Evolutionary conservation across 2,113 vertebrate species (phyloP).

Genomic region (Casuarius casuarius): DNA sequence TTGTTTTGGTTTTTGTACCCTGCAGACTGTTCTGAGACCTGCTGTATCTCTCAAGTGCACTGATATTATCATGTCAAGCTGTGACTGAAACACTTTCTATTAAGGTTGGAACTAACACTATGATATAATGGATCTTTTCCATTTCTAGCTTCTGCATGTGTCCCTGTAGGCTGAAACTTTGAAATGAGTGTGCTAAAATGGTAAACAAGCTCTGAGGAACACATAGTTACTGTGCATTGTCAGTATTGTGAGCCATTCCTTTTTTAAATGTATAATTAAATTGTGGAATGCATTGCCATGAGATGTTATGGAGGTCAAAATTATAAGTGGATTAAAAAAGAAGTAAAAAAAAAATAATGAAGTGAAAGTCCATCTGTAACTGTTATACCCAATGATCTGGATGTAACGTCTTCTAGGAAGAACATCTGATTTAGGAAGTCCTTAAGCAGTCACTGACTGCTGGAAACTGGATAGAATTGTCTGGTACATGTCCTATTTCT

Average conservation of each 20-base stretch:
- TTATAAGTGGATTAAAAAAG: background rate
- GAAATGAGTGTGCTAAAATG: background rate
- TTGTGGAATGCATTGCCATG: background rate
- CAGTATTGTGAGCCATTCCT: background rate
- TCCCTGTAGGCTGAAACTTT: slow-evolving; percentile 7
- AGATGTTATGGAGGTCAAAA: background rate
- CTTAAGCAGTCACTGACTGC: background rate
- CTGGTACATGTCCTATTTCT: background rate
- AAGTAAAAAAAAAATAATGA: background rate
- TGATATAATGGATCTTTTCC: background rate
- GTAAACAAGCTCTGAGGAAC: background rate
- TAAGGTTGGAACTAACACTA: slow-evolving; percentile 6
- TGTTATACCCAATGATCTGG: background rate
- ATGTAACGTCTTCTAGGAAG: background rate
- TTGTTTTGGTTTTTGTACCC: slow-evolving; percentile 65
- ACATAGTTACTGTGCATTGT: background rate
- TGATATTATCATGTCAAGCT: slow-evolving; percentile 65
- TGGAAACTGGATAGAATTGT: background rate
- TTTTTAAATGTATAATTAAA: background rate
- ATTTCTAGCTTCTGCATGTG: background rate
- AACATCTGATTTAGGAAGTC: background rate
- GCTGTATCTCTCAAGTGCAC: slow-evolving; percentile 21
- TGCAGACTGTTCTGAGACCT: slow-evolving; percentile 53
- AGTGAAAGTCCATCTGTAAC: background rate
- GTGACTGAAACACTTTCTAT: slow-evolving; percentile 64